A percentile compares a stretch with the other conserved stretches of the same genome.
Conservation (phyloP, 2,888 invertebrate species). For the Ichneumon xanthorius region DNA sequence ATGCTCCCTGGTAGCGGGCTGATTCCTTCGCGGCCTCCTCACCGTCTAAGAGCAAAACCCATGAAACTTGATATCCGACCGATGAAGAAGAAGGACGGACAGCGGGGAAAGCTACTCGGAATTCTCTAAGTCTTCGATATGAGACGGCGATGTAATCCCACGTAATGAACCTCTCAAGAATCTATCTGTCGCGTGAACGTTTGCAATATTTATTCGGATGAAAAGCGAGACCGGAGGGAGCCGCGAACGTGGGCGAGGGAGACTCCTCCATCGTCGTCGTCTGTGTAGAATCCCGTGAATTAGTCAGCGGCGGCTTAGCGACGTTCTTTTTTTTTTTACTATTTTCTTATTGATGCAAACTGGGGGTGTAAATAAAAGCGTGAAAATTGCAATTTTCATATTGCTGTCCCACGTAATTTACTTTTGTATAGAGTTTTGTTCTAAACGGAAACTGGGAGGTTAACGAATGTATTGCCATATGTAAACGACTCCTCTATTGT, state of each 20-base stretch:
- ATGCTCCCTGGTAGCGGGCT: slow-evolving; percentile 61
- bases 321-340: not conserved
- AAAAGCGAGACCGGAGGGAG: slow-evolving; percentile 63
- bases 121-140: slow-evolving; percentile 81
- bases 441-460: not conserved
- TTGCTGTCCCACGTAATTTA: too few species aligned
- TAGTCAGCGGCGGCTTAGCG: not conserved
- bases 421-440: too few species aligned
- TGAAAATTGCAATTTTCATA: too few species aligned
- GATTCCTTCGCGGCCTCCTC: slow-evolving; percentile 28
- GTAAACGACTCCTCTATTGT: not conserved
- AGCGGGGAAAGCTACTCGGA: slow-evolving; percentile 68
- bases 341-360: not conserved
- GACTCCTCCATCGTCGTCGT: not conserved
- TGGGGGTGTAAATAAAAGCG: not conserved
- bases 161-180: slow-evolving; percentile 82
- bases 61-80: slow-evolving; percentile 33
- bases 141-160: slow-evolving; percentile 80
- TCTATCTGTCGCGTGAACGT: slow-evolving; percentile 73
- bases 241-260: slow-evolving; percentile 28
- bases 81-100: slow-evolving; percentile 24
- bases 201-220: slow-evolving; percentile 80
- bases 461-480: not conserved
- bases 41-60: slow-evolving; percentile 21
- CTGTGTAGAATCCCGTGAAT: not conserved